Base-by-base conservation (phyloP, 2,888 invertebrate genomes). In the Drosophila acutilabella region DNA sequence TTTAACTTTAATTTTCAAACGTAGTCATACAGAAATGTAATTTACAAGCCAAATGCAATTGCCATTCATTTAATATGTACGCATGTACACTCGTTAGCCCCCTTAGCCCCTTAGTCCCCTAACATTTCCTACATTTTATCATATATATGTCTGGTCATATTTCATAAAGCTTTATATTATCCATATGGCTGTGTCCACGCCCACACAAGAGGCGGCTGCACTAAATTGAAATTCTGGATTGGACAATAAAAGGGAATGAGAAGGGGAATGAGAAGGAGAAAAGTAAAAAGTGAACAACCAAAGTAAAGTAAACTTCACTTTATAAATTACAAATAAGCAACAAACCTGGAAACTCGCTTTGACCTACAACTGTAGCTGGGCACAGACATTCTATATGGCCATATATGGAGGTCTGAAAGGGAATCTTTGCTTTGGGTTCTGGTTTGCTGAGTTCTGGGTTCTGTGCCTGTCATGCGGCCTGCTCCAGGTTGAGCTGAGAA, bases 321-420 rank as follows among this genome's bases (percentile, higher is more conserved):
- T 86, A 88, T 89, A 86, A 84, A 88, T 83, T 83, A 84, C 78
- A 88, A 86, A 88, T 84, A 84, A 87, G 89, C 78, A 76, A 74
- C 53, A 70, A 51, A 50, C 51, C 68, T 60, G 45, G 8, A 10
- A 26, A 54, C 26, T 50, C 16, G 33, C 41, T 58, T 52, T 56
- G 75, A 59, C 59, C 75, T 51, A 65, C 66, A 61, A 54, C 48
- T 62, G 48, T n/a, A 53, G 53, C 30, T 53, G 33, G 44, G 41
- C 23, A 41, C 20, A 18, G 26, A 56, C 45, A 42, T 47, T 53
- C 16, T 40, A 48, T 65, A 71, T 59, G 56, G 52, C 26, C 18
- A 26, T 64, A 64, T 42, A 50, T 14, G n/a, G n/a, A 1, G 40
- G 20, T 13, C 41, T 50, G 51, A 8, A 41, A 18, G 18, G 53